These are phyloP conservation scores for Equus quagga DNA, from an alignment of 2,113 vertebrate species.

Conservation along the genomic window DNA sequence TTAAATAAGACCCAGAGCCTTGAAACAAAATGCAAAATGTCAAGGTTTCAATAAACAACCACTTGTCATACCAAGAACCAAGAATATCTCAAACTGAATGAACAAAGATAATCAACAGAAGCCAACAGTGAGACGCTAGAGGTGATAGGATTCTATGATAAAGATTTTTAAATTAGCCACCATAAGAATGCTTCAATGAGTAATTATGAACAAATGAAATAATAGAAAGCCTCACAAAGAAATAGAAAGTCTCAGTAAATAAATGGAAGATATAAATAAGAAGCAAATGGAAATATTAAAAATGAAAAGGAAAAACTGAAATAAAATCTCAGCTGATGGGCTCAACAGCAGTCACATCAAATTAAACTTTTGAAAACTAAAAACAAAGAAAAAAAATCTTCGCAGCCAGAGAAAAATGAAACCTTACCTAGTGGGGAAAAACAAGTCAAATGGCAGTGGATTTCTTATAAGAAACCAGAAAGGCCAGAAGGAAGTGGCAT, in stretches of 20 bases:
- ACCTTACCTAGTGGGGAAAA: neutral
- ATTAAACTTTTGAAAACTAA: constrained; percentile 18
- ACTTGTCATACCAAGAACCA: neutral
- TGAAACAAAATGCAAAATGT: neutral
- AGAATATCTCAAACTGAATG: constrained; percentile 11
- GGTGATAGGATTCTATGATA: neutral
- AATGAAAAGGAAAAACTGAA: constrained; percentile 15
- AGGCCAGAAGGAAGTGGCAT: neutral
- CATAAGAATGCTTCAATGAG: neutral
- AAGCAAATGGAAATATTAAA: neutral
- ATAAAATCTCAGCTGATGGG: neutral
- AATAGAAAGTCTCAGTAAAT: neutral
- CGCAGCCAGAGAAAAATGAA: neutral
- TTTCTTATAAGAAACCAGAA: neutral
- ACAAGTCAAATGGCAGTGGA: neutral
- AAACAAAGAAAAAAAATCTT: constrained; percentile 4
- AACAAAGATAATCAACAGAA: neutral
- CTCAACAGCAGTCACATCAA: neutral
- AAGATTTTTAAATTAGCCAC: neutral
- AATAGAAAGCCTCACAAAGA: neutral
- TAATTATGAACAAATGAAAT: neutral
- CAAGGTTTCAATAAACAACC: neutral
- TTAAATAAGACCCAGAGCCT: neutral
- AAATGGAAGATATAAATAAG: neutral
- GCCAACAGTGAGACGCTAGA: neutral